These are phyloP conservation scores for Momotus momota DNA, from an alignment of 2,797 vertebrate species.

Conservation along the genomic window DNA sequence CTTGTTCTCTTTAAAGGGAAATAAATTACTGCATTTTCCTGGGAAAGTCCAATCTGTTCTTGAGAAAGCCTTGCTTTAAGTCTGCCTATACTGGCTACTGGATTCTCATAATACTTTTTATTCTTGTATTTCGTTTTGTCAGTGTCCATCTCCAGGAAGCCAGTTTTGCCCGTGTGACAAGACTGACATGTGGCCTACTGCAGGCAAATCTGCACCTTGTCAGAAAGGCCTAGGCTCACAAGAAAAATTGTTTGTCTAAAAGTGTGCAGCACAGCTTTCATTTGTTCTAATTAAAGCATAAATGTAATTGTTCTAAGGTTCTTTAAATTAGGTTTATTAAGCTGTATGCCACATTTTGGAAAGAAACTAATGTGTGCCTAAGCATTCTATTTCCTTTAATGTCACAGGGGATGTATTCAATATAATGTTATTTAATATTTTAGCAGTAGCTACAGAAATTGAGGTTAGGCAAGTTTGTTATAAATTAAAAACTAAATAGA, in stretches of 20 bases:
- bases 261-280: neutral
- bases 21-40: constrained; percentile 2
- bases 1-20: neutral
- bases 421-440: constrained; percentile 44
- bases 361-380: neutral
- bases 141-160: neutral
- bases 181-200: neutral
- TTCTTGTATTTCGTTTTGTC: neutral
- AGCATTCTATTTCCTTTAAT: constrained; percentile 46
- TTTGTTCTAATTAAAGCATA: constrained; percentile 52
- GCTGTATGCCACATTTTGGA: neutral
- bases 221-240: neutral
- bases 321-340: constrained; percentile 38
- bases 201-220: neutral
- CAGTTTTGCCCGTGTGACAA: neutral
- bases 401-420: constrained; percentile 21
- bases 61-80: neutral
- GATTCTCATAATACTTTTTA: neutral
- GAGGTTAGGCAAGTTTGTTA: constrained; percentile 17
- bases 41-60: neutral
- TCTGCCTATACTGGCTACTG: neutral
- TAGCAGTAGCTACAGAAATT: constrained; percentile 6
- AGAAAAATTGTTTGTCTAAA: constrained; percentile 8
- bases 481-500: constrained; percentile 47
- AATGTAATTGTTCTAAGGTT: neutral